A percentile compares a stretch with the other conserved stretches of the same genome.
Conservation (phyloP, 2,888 invertebrate species). For the Bimastos eiseni region DNA sequence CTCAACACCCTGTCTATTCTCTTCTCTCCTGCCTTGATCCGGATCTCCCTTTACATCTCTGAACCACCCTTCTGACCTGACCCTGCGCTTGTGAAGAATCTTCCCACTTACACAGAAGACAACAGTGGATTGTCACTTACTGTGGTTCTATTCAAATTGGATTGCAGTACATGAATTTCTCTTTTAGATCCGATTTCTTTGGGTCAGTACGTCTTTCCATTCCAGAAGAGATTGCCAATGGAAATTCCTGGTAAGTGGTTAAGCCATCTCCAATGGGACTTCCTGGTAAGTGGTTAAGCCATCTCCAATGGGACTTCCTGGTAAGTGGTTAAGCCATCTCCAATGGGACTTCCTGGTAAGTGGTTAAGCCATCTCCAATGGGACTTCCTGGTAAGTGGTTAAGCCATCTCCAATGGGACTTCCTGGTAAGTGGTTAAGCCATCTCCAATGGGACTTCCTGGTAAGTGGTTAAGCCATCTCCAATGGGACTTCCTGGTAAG, state of each 20-base stretch:
- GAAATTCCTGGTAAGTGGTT: slow-evolving; percentile 18
- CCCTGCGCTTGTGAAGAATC: too few relatives aligned
- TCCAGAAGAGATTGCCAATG: slow-evolving; percentile 7
- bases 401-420: background rate
- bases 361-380: background rate
- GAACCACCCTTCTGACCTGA: too few relatives aligned
- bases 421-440: background rate
- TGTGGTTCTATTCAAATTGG: background rate
- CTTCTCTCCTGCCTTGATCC: too few relatives aligned
- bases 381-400: slow-evolving; percentile 19
- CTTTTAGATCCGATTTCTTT: slow-evolving; percentile 13
- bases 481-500: too few relatives aligned
- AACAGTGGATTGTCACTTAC: background rate
- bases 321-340: background rate
- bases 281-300: background rate
- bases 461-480: background rate
- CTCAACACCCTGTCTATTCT: too few relatives aligned
- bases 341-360: slow-evolving; percentile 9
- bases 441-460: background rate
- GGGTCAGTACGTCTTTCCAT: slow-evolving; percentile 26
- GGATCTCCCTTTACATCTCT: too few relatives aligned
- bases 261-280: background rate
- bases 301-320: background rate
- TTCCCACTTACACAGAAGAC: background rate
- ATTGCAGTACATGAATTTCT: background rate